A percentile compares a stretch with the other conserved stretches of the same genome.
Evolutionary conservation across 2,113 vertebrate genomes (phyloP).

Genomic region (Columba livia): DNA sequence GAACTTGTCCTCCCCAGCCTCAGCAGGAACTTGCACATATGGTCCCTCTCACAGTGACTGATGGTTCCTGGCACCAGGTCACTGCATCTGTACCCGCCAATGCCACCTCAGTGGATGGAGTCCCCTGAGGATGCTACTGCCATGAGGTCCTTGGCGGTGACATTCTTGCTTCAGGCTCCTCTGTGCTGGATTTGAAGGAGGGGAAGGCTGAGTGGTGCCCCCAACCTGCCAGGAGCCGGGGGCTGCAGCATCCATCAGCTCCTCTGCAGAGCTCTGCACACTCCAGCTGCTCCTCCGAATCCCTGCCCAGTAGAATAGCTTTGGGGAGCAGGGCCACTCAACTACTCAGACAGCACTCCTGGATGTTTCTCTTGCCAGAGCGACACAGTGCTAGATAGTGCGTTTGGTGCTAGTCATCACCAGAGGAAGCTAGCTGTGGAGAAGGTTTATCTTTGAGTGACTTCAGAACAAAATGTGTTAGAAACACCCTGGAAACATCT

Average conservation of each 20-base stretch:
- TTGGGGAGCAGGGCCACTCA: too few species aligned
- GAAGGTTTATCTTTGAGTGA: background rate
- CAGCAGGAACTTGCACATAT: background rate
- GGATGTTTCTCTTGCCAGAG: accelerated
- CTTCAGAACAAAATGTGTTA: background rate
- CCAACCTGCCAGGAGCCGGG: too few species aligned
- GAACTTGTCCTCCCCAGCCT: background rate
- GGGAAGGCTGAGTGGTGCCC: accelerated
- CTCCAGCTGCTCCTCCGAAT: too few species aligned
- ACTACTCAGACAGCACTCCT: background rate
- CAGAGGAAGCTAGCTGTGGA: background rate
- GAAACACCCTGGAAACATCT: background rate
- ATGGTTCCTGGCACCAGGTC: background rate
- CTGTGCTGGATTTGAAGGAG: accelerated
- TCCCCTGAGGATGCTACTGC: background rate
- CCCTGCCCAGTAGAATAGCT: too few species aligned
- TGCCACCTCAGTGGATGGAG: background rate
- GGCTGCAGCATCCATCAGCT: too few species aligned
- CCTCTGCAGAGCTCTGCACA: too few species aligned
- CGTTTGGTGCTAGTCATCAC: background rate
- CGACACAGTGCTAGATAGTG: accelerated
- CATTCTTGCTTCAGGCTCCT: background rate
- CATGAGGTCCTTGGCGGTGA: accelerated
- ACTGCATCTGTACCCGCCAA: background rate
- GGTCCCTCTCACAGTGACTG: background rate